phyloP scores from a whole-genome alignment of 2,888 invertebrate species.

The Cantharis flavilabris region DNA sequence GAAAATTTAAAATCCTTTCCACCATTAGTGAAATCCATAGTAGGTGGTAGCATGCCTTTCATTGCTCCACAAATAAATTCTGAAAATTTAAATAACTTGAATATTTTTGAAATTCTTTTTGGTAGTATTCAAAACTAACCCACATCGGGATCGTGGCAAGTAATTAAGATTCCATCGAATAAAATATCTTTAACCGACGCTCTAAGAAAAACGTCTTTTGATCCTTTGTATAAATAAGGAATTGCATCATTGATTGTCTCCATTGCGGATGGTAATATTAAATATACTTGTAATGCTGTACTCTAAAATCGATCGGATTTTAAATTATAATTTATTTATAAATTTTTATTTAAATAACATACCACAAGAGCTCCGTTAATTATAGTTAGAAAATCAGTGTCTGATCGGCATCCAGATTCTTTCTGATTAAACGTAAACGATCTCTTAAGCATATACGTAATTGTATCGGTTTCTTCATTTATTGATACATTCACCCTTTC shows the following conservation, averaged over 20 bases:
- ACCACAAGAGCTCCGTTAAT: slow-evolving; percentile 65
- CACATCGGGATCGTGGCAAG: slow-evolving; percentile 48
- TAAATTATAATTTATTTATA: slow-evolving; percentile 36
- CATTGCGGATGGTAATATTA: slow-evolving; percentile 18
- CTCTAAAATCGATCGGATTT: slow-evolving; percentile 52
- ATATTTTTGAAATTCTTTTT: not conserved
- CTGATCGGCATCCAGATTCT: slow-evolving; percentile 55
- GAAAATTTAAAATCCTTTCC: slow-evolving; percentile 61
- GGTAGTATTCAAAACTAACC: slow-evolving; percentile 46
- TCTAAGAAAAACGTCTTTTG: slow-evolving; percentile 59
- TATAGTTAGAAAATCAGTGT: slow-evolving; percentile 61
- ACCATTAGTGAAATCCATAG: slow-evolving; percentile 57
- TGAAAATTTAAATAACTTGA: slow-evolving; percentile 26
- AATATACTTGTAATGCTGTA: slow-evolving; percentile 38
- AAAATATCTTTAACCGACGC: slow-evolving; percentile 60
- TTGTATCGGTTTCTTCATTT: slow-evolving; percentile 60
- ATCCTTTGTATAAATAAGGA: slow-evolving; percentile 59
- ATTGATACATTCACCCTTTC: slow-evolving; percentile 36
- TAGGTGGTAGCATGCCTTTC: slow-evolving; percentile 48
- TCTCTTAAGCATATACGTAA: slow-evolving; percentile 60
- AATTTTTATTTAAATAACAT: slow-evolving; percentile 26
- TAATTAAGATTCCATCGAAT: slow-evolving; percentile 62
- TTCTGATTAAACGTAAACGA: slow-evolving; percentile 60
- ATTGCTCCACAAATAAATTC: slow-evolving; percentile 47
- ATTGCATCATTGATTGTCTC: slow-evolving; percentile 51